A percentile compares a stretch with the other conserved stretches of the same genome.
These are phyloP conservation scores for Clepsis dumicolana DNA, from an alignment of 2,888 invertebrate species.

Conservation along the genomic window DNA sequence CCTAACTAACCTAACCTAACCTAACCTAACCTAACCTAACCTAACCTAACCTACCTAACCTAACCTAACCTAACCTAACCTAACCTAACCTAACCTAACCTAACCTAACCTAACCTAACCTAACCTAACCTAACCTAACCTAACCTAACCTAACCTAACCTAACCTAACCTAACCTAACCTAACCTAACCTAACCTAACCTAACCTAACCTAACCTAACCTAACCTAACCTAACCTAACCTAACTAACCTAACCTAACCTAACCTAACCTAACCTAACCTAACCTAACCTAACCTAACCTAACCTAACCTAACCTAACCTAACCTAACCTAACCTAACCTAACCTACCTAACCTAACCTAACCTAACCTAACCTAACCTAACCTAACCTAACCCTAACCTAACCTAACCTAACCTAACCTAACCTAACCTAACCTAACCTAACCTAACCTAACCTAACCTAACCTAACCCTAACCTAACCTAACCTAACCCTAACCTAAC, in stretches of 20 bases:
- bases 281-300: constrained; percentile 27
- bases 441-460: constrained; percentile 40
- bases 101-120: constrained; percentile 27
- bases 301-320: constrained; percentile 42
- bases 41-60: constrained; percentile 27
- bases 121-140: constrained; percentile 28
- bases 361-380: constrained; percentile 45
- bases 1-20: constrained; percentile 47
- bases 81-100: constrained; percentile 27
- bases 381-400: constrained; percentile 36
- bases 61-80: constrained; percentile 25
- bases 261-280: constrained; percentile 25
- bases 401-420: too few relatives aligned
- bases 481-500: constrained; percentile 49
- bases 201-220: constrained; percentile 22
- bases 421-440: constrained; percentile 42
- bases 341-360: constrained; percentile 45
- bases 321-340: constrained; percentile 44
- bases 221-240: constrained; percentile 24
- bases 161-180: constrained; percentile 22
- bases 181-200: constrained; percentile 35
- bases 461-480: constrained; percentile 41
- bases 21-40: constrained; percentile 48
- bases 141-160: constrained; percentile 26
- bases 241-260: constrained; percentile 30